A percentile compares a stretch with the other conserved stretches of the same genome.
These are phyloP conservation scores for Brachynemurus nebulosus DNA, from an alignment of 2,888 invertebrate species.

Conservation along the genomic window DNA sequence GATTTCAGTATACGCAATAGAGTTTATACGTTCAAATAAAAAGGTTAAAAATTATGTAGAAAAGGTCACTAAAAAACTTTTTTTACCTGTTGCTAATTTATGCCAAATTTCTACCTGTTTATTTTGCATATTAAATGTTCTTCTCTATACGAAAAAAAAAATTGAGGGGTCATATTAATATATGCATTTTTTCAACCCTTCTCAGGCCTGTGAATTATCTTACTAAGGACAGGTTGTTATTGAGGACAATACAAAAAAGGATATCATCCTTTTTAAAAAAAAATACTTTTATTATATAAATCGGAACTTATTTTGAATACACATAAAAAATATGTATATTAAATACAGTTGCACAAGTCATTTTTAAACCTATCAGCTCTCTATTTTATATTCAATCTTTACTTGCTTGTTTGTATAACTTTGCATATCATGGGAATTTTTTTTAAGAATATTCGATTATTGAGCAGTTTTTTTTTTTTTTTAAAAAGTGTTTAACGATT, in stretches of 20 bases:
- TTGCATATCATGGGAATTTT: slow-evolving; percentile 7
- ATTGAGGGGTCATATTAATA: too few relatives aligned
- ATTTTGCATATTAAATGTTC: slow-evolving; percentile 9
- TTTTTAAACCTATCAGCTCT: background rate
- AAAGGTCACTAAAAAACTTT: too few relatives aligned
- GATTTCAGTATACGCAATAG: background rate
- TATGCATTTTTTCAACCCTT: slow-evolving; percentile 1
- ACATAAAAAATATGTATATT: slow-evolving; percentile 7
- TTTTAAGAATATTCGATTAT: slow-evolving; percentile 3
- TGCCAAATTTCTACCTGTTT: slow-evolving; percentile 10
- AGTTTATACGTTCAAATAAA: background rate
- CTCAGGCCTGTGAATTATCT: background rate
- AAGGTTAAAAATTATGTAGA: slow-evolving; percentile 2
- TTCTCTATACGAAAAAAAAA: too few relatives aligned
- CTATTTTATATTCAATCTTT: too few relatives aligned
- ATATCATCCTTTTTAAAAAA: background rate
- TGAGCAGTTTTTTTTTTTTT: slow-evolving; percentile 7
- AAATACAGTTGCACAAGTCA: background rate
- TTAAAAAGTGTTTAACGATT: too few relatives aligned
- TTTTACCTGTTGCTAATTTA: slow-evolving; percentile 9
- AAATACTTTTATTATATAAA: background rate
- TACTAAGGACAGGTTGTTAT: background rate
- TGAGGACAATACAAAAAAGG: background rate
- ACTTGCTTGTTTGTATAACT: too few relatives aligned
- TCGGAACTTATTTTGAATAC: slow-evolving; percentile 5